Conservation (phyloP, 2,888 invertebrate species). For the Eupithecia subumbrata region DNA sequence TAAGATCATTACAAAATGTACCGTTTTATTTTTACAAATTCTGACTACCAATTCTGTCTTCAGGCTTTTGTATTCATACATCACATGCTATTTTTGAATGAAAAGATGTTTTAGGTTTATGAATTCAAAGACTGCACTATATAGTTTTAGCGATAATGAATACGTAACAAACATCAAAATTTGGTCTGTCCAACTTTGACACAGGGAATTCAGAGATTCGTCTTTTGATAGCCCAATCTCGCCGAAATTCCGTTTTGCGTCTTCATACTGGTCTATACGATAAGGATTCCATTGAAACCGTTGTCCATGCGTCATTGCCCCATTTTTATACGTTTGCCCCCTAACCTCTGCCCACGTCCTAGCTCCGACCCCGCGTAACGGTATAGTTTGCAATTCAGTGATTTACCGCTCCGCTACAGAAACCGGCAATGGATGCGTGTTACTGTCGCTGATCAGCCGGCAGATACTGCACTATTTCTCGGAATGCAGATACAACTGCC, state of each 20-base stretch:
- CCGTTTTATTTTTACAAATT: neutral
- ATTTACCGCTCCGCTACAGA: conserved; percentile 75
- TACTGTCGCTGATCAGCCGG: conserved; percentile 47
- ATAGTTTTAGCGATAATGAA: neutral
- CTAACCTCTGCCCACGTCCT: neutral
- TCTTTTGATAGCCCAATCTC: neutral
- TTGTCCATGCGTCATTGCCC: neutral
- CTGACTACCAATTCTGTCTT: neutral
- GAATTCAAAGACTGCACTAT: neutral
- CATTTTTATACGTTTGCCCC: neutral
- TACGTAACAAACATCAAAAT: neutral
- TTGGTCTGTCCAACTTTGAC: neutral
- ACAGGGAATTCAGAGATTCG: neutral
- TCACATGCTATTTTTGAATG: neutral
- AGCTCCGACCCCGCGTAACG: conserved; percentile 58
- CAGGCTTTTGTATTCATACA: neutral
- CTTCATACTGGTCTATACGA: neutral
- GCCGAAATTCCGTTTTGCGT: neutral
- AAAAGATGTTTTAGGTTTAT: neutral
- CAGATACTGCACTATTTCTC: conserved; percentile 28
- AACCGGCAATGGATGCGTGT: conserved; percentile 61
- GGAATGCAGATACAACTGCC: conserved; percentile 34
- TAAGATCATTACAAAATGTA: neutral
- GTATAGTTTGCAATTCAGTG: conserved; percentile 76
- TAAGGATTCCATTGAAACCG: neutral